Percentiles rank a stretch among this genome's conserved stretches.
Conservation (phyloP, 2,113 vertebrate genomes). For the Thamnaconus septentrionalis region DNA sequence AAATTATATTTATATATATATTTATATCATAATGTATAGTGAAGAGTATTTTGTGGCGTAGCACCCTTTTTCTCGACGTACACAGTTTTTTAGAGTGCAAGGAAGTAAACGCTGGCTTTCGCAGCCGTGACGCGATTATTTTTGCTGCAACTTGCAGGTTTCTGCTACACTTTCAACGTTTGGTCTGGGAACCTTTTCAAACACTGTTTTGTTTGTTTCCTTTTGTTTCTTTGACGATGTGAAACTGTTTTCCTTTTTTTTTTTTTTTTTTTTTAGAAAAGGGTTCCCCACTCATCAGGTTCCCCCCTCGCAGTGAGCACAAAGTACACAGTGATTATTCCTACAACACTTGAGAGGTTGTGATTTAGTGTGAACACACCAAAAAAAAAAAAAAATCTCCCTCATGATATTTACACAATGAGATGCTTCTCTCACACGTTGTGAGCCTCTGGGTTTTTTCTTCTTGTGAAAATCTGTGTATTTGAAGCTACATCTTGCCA, state of each 20-base stretch:
- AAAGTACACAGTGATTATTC: slow-evolving; percentile 65
- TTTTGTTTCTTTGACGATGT: slow-evolving; percentile 45
- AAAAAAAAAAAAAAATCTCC: slow-evolving; percentile 59
- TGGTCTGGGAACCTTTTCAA: slow-evolving; percentile 14
- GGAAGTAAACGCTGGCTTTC: slow-evolving; percentile 49
- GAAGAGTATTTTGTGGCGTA: slow-evolving; percentile 55
- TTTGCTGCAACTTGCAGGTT: slow-evolving; percentile 34
- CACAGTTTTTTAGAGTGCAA: slow-evolving; percentile 61
- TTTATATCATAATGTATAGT: slow-evolving; percentile 23
- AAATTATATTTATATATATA: neutral
- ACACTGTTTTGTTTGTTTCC: slow-evolving; percentile 8
- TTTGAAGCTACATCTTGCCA: slow-evolving; percentile 16
- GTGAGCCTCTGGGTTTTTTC: neutral
- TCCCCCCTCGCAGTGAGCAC: slow-evolving; percentile 44
- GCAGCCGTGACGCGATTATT: slow-evolving; percentile 39
- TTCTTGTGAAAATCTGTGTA: slow-evolving; percentile 48
- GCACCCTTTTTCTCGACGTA: slow-evolving; percentile 65
- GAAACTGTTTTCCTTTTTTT: slow-evolving; percentile 9
- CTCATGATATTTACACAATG: slow-evolving; percentile 56
- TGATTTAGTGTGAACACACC: slow-evolving; percentile 68
- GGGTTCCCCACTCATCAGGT: slow-evolving; percentile 31
- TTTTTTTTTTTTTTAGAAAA: no score
- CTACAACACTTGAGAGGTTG: slow-evolving; percentile 65
- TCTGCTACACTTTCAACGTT: slow-evolving; percentile 25
- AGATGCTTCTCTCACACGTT: slow-evolving; percentile 10